Evolutionary conservation across 2,113 vertebrate species (phyloP).

Genomic region (Chiloscyllium plagiosum): DNA sequence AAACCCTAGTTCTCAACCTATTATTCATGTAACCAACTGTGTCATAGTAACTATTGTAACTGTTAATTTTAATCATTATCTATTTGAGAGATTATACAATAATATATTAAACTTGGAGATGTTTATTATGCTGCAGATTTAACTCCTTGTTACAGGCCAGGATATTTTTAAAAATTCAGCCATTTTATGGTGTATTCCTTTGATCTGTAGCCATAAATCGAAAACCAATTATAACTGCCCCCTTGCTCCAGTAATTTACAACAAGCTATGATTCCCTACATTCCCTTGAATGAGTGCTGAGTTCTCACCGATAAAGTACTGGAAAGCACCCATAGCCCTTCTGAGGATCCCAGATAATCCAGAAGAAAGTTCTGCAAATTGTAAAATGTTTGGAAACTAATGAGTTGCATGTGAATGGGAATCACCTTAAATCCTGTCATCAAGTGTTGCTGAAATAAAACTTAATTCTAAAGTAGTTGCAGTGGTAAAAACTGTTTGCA

Average conservation of each 20-base stretch:
- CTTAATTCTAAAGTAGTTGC: not conserved
- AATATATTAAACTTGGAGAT: not conserved
- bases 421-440: not conserved
- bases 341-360: not conserved
- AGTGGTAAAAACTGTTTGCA: not conserved
- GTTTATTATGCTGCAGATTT: not conserved
- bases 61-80: not conserved
- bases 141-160: not conserved
- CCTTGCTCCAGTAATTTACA: not conserved
- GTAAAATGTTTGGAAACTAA: not conserved
- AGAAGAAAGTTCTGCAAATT: not conserved
- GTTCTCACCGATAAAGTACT: not conserved
- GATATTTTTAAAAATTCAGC: not conserved
- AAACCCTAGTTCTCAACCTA: not conserved
- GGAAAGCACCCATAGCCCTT: not conserved
- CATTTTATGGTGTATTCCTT: not conserved
- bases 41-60: not conserved
- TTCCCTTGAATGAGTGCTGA: not conserved
- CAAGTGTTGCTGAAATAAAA: not conserved
- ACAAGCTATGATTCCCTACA: not conserved
- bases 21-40: not conserved
- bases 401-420: not conserved
- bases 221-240: not conserved
- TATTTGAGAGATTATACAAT: not conserved
- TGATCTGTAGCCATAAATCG: not conserved